Percentiles rank a stretch among this genome's conserved stretches.
Evolutionary conservation across 2,113 vertebrate genomes (phyloP).

Genomic region (Eurypyga helias): DNA sequence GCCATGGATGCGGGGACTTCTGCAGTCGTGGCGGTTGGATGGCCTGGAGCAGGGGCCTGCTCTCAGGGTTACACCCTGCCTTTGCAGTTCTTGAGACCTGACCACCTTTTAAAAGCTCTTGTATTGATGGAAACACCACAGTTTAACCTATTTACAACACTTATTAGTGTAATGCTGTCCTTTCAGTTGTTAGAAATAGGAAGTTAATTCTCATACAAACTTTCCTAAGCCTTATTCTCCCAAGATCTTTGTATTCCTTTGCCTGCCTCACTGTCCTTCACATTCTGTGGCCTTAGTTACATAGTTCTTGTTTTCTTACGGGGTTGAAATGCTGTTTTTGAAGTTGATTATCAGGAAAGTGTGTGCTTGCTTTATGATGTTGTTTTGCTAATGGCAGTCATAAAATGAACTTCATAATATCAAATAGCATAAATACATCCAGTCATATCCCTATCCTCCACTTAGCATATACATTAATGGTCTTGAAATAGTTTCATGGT

Average conservation of each 20-base stretch:
- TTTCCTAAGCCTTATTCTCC: neutral
- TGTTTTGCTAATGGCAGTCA: neutral
- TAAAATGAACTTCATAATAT: neutral
- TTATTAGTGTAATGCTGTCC: neutral
- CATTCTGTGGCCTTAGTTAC: neutral
- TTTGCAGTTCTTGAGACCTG: neutral
- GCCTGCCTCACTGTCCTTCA: neutral
- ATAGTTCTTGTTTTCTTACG: neutral
- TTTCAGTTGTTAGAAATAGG: neutral
- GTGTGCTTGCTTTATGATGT: neutral
- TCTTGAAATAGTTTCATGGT: neutral
- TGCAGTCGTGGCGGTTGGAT: neutral
- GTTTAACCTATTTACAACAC: neutral
- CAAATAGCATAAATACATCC: neutral
- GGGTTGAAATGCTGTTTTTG: neutral
- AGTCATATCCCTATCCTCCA: neutral
- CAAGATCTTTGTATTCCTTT: neutral
- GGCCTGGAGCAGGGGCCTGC: neutral
- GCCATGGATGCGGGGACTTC: neutral
- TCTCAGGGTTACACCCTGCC: neutral
- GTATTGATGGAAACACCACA: neutral
- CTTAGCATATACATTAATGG: neutral
- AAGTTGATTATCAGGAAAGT: neutral
- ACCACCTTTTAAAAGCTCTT: neutral
- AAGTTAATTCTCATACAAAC: neutral